These are phyloP conservation scores for Phalacrocorax brasilianus DNA, from an alignment of 2,113 vertebrate species.

Conservation along the genomic window DNA sequence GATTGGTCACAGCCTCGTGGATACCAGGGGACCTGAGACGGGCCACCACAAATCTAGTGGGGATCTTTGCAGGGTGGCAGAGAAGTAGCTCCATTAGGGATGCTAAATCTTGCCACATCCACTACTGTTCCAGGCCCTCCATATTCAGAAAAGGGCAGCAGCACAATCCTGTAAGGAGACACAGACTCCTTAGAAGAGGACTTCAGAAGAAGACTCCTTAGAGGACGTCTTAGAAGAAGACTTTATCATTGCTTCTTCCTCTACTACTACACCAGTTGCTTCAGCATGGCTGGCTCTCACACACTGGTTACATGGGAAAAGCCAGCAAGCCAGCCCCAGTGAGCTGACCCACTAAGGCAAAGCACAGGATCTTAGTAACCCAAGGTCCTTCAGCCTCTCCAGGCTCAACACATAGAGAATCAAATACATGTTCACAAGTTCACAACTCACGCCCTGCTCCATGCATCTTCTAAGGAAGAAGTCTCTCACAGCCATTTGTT, in stretches of 20 bases:
- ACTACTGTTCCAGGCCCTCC: neutral
- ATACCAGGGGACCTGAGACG: neutral
- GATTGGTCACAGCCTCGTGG: neutral
- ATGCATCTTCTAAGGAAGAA: neutral
- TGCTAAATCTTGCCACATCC: neutral
- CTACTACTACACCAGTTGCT: neutral
- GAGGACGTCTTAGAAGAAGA: neutral
- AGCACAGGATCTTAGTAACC: neutral
- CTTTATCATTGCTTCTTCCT: neutral
- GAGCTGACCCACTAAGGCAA: neutral
- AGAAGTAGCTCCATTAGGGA: neutral
- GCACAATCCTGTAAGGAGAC: neutral
- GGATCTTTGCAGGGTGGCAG: neutral
- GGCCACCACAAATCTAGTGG: rapidly evolving
- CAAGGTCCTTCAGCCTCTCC: neutral
- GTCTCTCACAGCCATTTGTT: neutral
- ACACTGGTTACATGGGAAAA: neutral
- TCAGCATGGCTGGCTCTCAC: neutral
- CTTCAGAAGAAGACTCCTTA: neutral
- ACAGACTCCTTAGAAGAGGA: neutral
- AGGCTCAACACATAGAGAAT: neutral
- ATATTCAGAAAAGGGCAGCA: neutral
- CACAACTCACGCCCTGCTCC: neutral
- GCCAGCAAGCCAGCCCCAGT: neutral
- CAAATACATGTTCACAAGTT: neutral